A percentile compares a stretch with the other conserved stretches of the same genome.
Evolutionary conservation across 2,797 vertebrate species (phyloP).

Genomic region (Hemibagrus guttatus): DNA sequence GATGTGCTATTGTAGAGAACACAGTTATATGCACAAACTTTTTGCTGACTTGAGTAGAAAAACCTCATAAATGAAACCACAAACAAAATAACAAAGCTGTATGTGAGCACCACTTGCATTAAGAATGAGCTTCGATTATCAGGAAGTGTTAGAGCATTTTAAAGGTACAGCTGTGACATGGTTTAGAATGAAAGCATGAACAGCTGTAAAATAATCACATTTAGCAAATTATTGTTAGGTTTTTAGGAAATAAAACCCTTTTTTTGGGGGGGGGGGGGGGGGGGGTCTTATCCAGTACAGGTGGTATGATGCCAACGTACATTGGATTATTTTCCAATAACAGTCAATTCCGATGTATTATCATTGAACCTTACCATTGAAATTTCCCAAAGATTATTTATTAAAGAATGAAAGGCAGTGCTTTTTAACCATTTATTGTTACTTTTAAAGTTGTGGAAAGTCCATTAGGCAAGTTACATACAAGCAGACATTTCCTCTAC

Average conservation of each 20-base stretch:
- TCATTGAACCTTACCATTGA: too few relatives aligned
- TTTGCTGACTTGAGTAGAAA: slow-evolving; percentile 40
- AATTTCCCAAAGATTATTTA: background rate
- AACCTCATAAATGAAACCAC: slow-evolving; percentile 20
- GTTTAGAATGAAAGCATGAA: background rate
- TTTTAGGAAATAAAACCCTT: background rate
- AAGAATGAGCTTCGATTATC: slow-evolving; percentile 1
- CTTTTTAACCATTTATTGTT: background rate
- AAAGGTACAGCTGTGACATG: background rate
- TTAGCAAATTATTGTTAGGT: background rate
- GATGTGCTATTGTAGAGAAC: slow-evolving; percentile 35
- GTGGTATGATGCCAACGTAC: background rate
- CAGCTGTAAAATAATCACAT: background rate
- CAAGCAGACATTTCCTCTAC: background rate
- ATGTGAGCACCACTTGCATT: background rate
- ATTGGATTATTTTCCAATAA: slow-evolving; percentile 1
- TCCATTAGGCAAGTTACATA: background rate
- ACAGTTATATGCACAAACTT: slow-evolving; percentile 25
- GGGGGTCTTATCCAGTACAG: background rate
- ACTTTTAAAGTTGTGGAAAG: background rate
- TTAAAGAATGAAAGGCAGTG: background rate
- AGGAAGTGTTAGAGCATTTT: background rate
- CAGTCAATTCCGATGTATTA: background rate
- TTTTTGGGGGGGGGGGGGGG: background rate
- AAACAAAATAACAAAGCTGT: slow-evolving; percentile 30